These are phyloP conservation scores for Drosophila neocordata DNA, from an alignment of 1,140 invertebrate species.

Conservation along the genomic window DNA sequence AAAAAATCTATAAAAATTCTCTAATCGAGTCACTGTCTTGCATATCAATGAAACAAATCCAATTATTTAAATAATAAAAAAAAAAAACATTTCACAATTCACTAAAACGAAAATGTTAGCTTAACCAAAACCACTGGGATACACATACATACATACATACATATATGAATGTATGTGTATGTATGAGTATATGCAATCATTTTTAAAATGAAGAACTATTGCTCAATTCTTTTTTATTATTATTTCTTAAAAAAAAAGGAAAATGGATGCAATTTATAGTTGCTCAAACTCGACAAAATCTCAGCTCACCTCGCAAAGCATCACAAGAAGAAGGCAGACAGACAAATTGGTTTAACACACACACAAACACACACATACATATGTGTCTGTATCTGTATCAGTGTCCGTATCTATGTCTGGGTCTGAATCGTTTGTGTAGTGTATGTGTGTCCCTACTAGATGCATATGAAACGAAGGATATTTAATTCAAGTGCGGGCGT, in stretches of 20 bases:
- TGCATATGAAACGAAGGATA: slow-evolving; percentile 59
- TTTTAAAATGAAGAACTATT: too few species aligned
- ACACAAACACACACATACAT: slow-evolving; percentile 4
- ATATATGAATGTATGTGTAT: too few species aligned
- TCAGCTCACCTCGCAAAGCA: slow-evolving; percentile 18
- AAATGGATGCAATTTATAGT: background rate
- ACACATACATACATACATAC: too few species aligned
- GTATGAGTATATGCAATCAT: too few species aligned
- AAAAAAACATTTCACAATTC: too few species aligned
- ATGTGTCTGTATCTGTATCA: background rate
- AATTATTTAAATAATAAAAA: too few species aligned
- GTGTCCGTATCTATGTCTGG: background rate
- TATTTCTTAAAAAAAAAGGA: background rate
- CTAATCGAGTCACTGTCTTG: too few species aligned
- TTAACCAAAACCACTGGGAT: too few species aligned
- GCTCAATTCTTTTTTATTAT: too few species aligned
- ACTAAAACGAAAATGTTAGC: too few species aligned
- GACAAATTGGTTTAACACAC: slow-evolving; percentile 76
- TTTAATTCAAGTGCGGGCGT: slow-evolving; percentile 72
- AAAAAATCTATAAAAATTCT: too few species aligned
- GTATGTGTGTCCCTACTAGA: slow-evolving; percentile 37
- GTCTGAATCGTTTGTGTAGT: background rate
- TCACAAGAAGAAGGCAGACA: slow-evolving; percentile 53
- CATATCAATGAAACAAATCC: too few species aligned
- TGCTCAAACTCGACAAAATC: slow-evolving; percentile 1